These are phyloP conservation scores for Psilopogon haemacephalus DNA, from an alignment of 2,113 vertebrate species.

Conservation along the genomic window DNA sequence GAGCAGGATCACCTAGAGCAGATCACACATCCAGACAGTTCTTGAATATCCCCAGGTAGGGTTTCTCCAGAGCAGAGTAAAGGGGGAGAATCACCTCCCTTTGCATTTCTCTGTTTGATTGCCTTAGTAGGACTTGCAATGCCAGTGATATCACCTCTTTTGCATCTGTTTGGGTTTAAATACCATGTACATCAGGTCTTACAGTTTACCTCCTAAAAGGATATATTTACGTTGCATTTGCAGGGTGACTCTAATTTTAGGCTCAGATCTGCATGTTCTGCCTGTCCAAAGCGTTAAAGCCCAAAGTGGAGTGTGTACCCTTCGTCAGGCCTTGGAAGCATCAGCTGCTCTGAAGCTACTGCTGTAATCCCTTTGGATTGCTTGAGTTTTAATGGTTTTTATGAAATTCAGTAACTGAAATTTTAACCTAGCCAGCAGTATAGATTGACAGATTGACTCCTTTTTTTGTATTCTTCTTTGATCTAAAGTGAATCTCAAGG, in stretches of 20 bases:
- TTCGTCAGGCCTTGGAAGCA: not conserved
- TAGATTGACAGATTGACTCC: not conserved
- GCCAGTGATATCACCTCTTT: too few relatives aligned
- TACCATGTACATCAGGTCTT: not conserved
- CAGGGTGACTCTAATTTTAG: not conserved
- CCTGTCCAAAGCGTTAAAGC: not conserved
- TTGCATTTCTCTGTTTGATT: too few relatives aligned
- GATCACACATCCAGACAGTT: too few relatives aligned
- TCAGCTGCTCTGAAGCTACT: not conserved
- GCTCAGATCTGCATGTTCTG: not conserved
- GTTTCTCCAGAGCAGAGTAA: too few relatives aligned
- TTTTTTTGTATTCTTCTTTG: not conserved
- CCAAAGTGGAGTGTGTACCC: not conserved
- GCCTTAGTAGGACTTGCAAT: too few relatives aligned
- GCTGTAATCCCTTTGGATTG: accelerated
- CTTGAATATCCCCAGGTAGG: too few relatives aligned
- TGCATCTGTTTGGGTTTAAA: not conserved
- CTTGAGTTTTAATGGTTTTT: not conserved
- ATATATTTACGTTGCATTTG: not conserved
- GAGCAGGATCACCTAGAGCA: too few relatives aligned
- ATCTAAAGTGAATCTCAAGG: not conserved
- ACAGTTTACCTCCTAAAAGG: not conserved
- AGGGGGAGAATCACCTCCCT: too few relatives aligned
- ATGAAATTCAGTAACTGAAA: not conserved
- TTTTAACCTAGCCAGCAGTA: not conserved